A percentile compares a stretch with the other conserved stretches of the same genome.
phyloP scores from a whole-genome alignment of 2,113 vertebrate genomes.

The Burhinus bistriatus region DNA sequence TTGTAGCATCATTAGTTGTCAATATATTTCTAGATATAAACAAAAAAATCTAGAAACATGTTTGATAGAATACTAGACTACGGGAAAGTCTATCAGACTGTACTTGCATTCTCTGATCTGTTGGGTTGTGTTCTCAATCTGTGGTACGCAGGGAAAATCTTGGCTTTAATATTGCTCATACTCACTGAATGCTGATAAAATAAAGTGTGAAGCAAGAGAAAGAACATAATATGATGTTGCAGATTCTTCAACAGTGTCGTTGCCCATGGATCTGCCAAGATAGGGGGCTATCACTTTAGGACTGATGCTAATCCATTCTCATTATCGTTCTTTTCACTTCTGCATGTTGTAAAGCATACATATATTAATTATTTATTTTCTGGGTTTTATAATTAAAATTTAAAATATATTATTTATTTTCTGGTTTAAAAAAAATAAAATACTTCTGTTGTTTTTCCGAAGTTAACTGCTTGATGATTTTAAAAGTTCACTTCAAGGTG shows the following conservation, averaged over 20 bases:
- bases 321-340: background rate
- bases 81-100: background rate
- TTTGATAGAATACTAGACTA: background rate
- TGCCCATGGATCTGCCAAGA: background rate
- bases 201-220: background rate
- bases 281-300: background rate
- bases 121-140: background rate
- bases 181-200: background rate
- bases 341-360: accelerated
- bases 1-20: background rate
- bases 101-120: background rate
- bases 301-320: background rate
- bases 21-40: background rate
- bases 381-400: background rate
- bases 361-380: background rate
- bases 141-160: background rate
- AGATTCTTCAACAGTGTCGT: background rate
- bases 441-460: background rate
- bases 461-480: background rate
- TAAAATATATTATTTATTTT: background rate
- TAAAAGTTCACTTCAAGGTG: background rate
- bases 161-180: background rate
- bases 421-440: background rate
- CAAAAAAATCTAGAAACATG: background rate
- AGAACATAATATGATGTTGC: background rate